These are phyloP conservation scores for Heteronetta atricapilla DNA, from an alignment of 2,113 vertebrate genomes.

Conservation along the genomic window DNA sequence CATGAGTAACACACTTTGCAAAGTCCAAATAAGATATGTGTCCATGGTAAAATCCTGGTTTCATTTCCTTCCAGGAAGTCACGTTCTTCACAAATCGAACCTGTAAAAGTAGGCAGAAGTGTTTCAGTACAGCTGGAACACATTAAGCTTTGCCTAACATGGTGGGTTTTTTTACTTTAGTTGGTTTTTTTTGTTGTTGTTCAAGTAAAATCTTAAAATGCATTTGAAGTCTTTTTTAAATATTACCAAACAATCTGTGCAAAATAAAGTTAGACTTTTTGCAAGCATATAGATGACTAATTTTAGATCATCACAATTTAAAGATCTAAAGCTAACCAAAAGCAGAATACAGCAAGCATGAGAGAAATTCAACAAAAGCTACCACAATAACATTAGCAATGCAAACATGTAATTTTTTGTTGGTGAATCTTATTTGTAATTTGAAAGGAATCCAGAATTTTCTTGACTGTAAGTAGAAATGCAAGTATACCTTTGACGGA, in stretches of 20 bases:
- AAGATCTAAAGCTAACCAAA: neutral
- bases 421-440: neutral
- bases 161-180: neutral
- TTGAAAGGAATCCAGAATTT: neutral
- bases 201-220: neutral
- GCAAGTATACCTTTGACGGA: neutral
- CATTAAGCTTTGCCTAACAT: neutral
- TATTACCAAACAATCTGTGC: neutral
- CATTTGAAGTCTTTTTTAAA: neutral
- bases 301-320: neutral
- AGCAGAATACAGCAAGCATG: neutral
- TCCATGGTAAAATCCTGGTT: constrained; percentile 96
- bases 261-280: neutral
- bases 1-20: constrained; percentile 84
- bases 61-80: constrained; percentile 95
- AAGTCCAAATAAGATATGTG: constrained; percentile 96
- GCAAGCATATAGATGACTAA: neutral
- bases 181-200: neutral
- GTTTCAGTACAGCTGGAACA: neutral
- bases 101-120: constrained; percentile 71
- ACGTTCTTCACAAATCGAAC: constrained; percentile 96
- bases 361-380: neutral
- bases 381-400: neutral
- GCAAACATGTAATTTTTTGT: neutral
- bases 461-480: neutral